Evolutionary conservation across 2,888 invertebrate species (phyloP).

Genomic region (Hoplodrina ambigua): DNA sequence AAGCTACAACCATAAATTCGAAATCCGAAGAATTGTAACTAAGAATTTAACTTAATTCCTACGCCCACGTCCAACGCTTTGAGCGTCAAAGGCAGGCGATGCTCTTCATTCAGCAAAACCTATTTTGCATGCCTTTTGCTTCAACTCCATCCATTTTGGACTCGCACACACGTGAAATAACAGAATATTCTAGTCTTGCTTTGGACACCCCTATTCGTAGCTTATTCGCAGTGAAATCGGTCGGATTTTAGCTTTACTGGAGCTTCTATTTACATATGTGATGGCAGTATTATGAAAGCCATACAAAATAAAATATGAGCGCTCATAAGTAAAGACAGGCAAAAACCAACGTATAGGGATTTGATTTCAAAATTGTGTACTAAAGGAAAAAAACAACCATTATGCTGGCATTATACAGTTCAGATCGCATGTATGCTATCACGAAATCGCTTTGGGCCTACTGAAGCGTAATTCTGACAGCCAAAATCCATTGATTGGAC

Average conservation of each 20-base stretch:
- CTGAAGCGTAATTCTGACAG: slow-evolving; percentile 24
- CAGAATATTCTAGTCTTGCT: slow-evolving; percentile 9
- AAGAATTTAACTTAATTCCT: slow-evolving; percentile 16
- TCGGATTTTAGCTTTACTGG: slow-evolving; percentile 40
- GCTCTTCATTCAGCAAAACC: slow-evolving; percentile 25
- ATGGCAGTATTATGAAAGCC: slow-evolving; percentile 11
- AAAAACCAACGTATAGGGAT: background rate
- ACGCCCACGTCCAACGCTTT: slow-evolving; percentile 28
- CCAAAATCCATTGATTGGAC: slow-evolving; percentile 42
- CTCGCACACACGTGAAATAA: slow-evolving; percentile 1
- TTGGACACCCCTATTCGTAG: slow-evolving; percentile 45
- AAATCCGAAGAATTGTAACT: slow-evolving; percentile 1
- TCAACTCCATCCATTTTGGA: slow-evolving; percentile 6
- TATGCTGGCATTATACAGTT: slow-evolving; percentile 13
- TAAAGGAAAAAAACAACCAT: slow-evolving; percentile 3
- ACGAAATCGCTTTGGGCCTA: slow-evolving; percentile 33
- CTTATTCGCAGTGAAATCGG: slow-evolving; percentile 51
- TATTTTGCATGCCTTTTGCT: slow-evolving; percentile 37
- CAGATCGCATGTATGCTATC: slow-evolving; percentile 6
- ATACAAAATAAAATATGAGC: background rate
- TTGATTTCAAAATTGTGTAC: background rate
- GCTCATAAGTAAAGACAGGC: background rate
- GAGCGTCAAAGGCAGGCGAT: slow-evolving; percentile 28
- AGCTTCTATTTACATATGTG: slow-evolving; percentile 54
- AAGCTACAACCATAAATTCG: slow-evolving; percentile 12